Base-by-base conservation (phyloP, 2,888 invertebrate species). In the Lepidochrysops patricia region DNA sequence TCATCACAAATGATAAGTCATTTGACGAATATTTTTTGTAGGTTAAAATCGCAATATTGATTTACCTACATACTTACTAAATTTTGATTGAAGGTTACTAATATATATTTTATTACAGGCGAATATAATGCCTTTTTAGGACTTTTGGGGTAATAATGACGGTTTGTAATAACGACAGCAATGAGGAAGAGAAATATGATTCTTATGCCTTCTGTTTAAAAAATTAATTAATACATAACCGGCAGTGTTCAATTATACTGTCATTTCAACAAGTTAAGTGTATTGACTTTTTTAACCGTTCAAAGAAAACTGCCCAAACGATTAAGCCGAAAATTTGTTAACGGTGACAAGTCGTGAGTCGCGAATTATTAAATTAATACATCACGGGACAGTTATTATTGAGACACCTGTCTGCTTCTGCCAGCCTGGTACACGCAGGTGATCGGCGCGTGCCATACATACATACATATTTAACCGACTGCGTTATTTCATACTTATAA, bases 401-500 rank as follows among this genome's bases (percentile, higher is more conserved):
- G 43, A 43, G 23, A 19, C 19, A 43, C 43, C 23, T 43, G 43
- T 4, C 43, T 23, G 19, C 19, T 43, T 7, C 43, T 43, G 9
- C 2, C 29, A 6, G 9, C 19, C 23, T 43, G 43, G 19, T 43
- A 43, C 43, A 23, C 19, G 9, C 19, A 43, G 43, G 43, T 43
- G 19, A 19, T 57, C 27, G 57, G 43, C 57, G 43, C 43, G 57
- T 73, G 73, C 79, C 80, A 77, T n/a, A n/a, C n/a, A n/a, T n/a
- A n/a, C n/a, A n/a, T n/a, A n/a, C n/a, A n/a, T n/a, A n/a, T n/a
- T n/a, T n/a, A n/a, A n/a, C n/a, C n/a, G n/a, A n/a, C n/a, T n/a
- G n/a, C n/a, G n/a, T n/a, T n/a, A n/a, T n/a, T n/a, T n/a, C n/a
- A n/a, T n/a, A n/a, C n/a, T n/a, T n/a, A n/a, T n/a, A n/a, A n/a